Evolutionary conservation across 1,140 invertebrate species (phyloP), one percentile per base, ranked within the genome.

Genomic region (Drosophila parabipectinata): DNA sequence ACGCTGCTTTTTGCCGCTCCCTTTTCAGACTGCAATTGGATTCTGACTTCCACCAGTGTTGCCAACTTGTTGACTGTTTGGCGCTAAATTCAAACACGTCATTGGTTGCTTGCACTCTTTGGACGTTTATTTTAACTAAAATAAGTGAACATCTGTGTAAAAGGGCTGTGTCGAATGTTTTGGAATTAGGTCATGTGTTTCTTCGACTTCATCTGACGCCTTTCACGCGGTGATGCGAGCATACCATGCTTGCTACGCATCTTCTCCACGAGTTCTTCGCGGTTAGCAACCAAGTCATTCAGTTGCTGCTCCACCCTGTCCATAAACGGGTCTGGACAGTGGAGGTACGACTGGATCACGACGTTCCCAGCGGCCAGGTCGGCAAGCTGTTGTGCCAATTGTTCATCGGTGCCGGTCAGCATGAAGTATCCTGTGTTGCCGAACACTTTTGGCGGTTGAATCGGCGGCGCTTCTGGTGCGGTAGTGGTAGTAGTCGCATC

Each of bases 251-350:
- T 85, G 3, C 50, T 24, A 1, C 18, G 21, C 68, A 84, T 77
- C 8, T 53, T 55, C 6, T 67, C 14, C 0, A 78, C 6, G 18
- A 81, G 69, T 9, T 60, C 10, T 0, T 61, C 14, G 1, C 58
- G 58, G 51, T 77, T 74, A n/a, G 9, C 8, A 0, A 30, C 12
- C 3, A 85, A 30, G 0, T 53, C 41, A 4, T 53, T n/a, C 10
- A 85, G 24, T 14, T 85, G 77, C 15, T 54, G 24, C 32, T 85
- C 62, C 21, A 73, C 44, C 12, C 47, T 59, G 6, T 85, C 68
- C 1, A 41, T 39, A 1, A 66, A 6, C 1, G 21, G 51, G 3
- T 37, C n/a, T 1, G 48, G 48, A 48, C 1, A 84, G 45, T 41
- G 21, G 7, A 60, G 10, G n/a, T n/a, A 62, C 0, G 50, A 30